phyloP scores from a whole-genome alignment of 2,113 vertebrate species.

The Andinoacara biseriatus region DNA sequence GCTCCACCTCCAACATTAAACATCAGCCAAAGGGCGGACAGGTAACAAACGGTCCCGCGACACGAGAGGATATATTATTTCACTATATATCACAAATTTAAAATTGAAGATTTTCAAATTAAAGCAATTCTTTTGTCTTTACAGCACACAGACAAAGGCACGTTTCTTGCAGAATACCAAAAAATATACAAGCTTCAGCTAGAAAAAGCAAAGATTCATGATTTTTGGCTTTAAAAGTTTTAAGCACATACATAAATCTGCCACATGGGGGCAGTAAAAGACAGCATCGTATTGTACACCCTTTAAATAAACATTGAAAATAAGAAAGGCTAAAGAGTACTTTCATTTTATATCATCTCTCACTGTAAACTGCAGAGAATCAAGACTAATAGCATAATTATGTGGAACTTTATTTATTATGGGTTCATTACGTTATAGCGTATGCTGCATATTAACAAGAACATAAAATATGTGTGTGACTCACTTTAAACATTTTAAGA shows the following conservation, averaged over 20 bases:
- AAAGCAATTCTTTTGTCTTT: not conserved
- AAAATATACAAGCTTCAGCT: not conserved
- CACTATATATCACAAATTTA: not conserved
- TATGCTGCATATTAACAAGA: not conserved
- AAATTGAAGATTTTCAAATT: not conserved
- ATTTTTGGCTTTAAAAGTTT: not conserved
- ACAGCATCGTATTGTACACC: not conserved
- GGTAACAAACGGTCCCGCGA: conserved; percentile 77
- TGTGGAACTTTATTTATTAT: not conserved
- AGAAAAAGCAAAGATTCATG: not conserved
- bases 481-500: not conserved
- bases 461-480: too few species aligned
- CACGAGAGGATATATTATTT: not conserved
- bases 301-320: not conserved
- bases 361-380: not conserved
- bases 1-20: conserved; percentile 92
- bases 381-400: not conserved
- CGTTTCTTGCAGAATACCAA: not conserved
- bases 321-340: not conserved
- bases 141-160: not conserved
- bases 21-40: conserved; percentile 95
- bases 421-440: not conserved
- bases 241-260: not conserved
- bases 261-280: conserved; percentile 41
- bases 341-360: not conserved